phyloP scores from a whole-genome alignment of 2,888 invertebrate species.

The Dryadula phaetusa region DNA sequence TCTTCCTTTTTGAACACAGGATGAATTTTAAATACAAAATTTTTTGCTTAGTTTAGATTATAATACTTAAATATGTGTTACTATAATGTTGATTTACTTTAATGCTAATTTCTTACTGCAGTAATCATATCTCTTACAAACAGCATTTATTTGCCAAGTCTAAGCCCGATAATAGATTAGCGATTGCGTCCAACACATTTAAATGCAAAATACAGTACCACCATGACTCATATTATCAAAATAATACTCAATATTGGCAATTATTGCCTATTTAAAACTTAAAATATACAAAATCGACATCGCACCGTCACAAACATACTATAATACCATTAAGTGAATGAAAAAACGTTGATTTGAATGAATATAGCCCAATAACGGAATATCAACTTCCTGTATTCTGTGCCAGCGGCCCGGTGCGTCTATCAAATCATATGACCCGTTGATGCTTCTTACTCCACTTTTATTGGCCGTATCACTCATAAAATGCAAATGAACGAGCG shows the following conservation, averaged over 20 bases:
- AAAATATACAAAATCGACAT: constrained; percentile 65
- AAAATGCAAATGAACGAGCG: constrained; percentile 83
- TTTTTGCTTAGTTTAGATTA: background rate
- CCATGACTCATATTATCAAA: constrained; percentile 50
- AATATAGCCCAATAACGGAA: constrained; percentile 68
- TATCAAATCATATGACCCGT: constrained; percentile 78
- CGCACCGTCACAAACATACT: constrained; percentile 63
- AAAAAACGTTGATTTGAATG: constrained; percentile 67
- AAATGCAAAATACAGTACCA: constrained; percentile 26
- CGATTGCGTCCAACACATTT: constrained; percentile 26
- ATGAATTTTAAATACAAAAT: background rate
- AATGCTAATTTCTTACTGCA: background rate
- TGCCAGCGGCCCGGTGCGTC: constrained; percentile 70
- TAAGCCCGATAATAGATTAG: constrained; percentile 22
- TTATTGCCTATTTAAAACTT: constrained; percentile 56
- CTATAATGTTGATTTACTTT: background rate
- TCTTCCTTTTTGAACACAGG: constrained; percentile 7
- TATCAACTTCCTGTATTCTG: constrained; percentile 67
- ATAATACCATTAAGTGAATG: constrained; percentile 70
- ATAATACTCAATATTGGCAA: constrained; percentile 40
- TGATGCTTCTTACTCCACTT: constrained; percentile 82
- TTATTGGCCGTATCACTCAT: constrained; percentile 84
- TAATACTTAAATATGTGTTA: background rate
- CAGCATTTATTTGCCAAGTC: constrained; percentile 15
- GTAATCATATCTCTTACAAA: constrained; percentile 8